These are phyloP conservation scores for Gymnarchus niloticus DNA, from an alignment of 2,113 vertebrate species.

Conservation along the genomic window DNA sequence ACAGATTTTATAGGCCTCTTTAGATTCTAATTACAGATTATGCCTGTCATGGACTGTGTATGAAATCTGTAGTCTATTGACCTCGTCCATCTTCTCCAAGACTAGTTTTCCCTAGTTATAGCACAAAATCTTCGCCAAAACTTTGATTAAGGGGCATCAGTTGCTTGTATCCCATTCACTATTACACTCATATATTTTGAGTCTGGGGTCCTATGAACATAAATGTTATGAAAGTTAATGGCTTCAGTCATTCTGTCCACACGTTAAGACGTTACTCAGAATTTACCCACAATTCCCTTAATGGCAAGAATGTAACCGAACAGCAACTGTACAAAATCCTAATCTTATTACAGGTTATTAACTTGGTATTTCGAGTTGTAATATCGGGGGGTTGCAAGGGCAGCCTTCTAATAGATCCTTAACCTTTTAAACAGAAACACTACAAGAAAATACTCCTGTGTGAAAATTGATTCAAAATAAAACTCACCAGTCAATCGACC, in stretches of 20 bases:
- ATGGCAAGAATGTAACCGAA: background rate
- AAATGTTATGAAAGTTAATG: background rate
- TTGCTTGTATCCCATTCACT: background rate
- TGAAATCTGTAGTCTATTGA: slow-evolving; percentile 2
- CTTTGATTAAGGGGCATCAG: slow-evolving; percentile 5
- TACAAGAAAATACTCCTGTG: background rate
- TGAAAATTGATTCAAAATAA: background rate
- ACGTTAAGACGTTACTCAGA: background rate
- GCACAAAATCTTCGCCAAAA: background rate
- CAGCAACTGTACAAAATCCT: background rate
- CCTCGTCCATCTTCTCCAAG: background rate
- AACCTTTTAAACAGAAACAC: background rate
- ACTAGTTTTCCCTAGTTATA: background rate
- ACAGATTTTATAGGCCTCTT: background rate
- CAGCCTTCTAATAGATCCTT: background rate
- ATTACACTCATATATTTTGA: slow-evolving; percentile 6
- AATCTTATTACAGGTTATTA: background rate
- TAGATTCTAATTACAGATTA: background rate
- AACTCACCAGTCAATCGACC: background rate
- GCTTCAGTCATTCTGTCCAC: background rate
- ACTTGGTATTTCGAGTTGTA: background rate
- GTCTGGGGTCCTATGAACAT: background rate
- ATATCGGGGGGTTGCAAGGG: background rate
- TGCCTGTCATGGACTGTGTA: background rate
- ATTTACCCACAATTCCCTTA: background rate